Evolutionary conservation across 2,797 vertebrate genomes (phyloP), one percentile per base, ranked within the genome.

Genomic region (Columba guinea): DNA sequence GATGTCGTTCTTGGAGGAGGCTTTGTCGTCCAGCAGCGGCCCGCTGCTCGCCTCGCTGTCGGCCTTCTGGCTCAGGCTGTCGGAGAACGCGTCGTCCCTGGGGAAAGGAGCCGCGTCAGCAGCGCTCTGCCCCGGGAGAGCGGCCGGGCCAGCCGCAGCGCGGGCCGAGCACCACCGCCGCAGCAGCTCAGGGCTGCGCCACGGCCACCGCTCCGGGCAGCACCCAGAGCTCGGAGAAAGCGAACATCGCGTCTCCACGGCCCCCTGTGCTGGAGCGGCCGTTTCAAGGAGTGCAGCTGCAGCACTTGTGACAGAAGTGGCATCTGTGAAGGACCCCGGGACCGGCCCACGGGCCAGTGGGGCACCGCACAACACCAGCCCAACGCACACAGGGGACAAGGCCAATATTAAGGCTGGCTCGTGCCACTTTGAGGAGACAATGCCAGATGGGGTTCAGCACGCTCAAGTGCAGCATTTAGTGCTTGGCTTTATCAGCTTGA

Each of bases 81-180:
- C 99, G 0, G 99, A 99, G 97, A 99, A 99, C 0, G 99, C 98
- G 44, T 99, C 99, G 5, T 99, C 99, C 98, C 99, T 99, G 73
- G 78, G 74, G 78, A 96, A 64, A 97, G 46, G 52, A 96, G 68
- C 97, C 3, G 26, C 56, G 11, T 51, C 83, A 96, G 74, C 10
- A 46, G 49, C 30, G 69, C 37, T 63, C 78, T 53, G 44, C 32
- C 49, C 37, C 4, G 0, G 18, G 8, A 16, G 10, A 55, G 26
- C 44, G 30, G 55, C 11, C 2, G 15, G 27, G 23, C 44, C 44
- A 20, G 44, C 4, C 41, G 21, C 60, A 56, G n/a, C 1, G 0
- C 1, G 12, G 26, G 19, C 56, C 32, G 26, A 85, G 9, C 59
- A 17, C 7, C 56, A 16, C 46, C 58, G 6, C 28, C 8, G 5